A percentile compares a stretch with the other conserved stretches of the same genome.
phyloP scores from a whole-genome alignment of 2,797 vertebrate species.

The Myotis findleyi region DNA sequence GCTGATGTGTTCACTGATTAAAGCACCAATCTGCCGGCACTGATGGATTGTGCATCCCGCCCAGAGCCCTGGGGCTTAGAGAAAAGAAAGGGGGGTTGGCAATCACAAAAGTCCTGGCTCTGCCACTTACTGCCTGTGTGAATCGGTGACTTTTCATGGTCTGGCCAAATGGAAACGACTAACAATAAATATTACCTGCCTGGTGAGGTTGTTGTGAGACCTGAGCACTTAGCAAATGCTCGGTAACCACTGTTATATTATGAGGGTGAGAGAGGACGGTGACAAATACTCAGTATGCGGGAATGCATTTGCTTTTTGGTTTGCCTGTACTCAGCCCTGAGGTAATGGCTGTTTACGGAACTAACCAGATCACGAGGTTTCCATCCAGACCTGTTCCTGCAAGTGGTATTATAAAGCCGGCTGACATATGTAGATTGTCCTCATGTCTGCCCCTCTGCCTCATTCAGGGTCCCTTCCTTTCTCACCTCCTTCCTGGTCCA shows the following conservation, averaged over 20 bases:
- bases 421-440: not conserved
- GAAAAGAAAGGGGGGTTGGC: not conserved
- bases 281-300: accelerated
- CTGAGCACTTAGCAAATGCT: not conserved
- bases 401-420: not conserved
- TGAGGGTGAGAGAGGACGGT: not conserved
- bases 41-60: not conserved
- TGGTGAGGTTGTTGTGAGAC: not conserved
- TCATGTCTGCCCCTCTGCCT: not conserved
- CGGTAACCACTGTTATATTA: not conserved
- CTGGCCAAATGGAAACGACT: not conserved
- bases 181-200: not conserved
- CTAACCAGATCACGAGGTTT: not conserved
- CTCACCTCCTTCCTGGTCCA: not conserved
- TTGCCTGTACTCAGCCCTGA: not conserved
- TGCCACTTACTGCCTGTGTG: not conserved
- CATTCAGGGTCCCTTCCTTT: not conserved
- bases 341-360: not conserved
- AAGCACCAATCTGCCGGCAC: not conserved
- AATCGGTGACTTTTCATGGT: not conserved
- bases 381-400: not conserved
- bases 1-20: not conserved
- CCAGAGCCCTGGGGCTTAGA: not conserved
- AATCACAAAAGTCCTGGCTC: not conserved
- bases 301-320: not conserved